These are phyloP conservation scores for Tylochromis polylepis DNA, from an alignment of 2,113 vertebrate genomes.

Conservation along the genomic window DNA sequence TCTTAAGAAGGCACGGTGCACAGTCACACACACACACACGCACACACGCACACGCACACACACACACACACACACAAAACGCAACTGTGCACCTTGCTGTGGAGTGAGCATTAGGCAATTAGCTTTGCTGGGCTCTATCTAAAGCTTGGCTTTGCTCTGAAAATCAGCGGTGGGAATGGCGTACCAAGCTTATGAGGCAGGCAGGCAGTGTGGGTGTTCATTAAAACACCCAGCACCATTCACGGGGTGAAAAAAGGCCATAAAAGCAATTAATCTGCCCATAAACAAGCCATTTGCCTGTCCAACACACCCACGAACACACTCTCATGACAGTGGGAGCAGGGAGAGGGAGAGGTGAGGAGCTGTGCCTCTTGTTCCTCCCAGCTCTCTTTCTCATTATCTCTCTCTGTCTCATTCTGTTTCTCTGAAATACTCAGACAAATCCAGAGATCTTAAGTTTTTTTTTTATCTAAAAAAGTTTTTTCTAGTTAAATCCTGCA, in stretches of 20 bases:
- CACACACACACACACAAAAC: background rate
- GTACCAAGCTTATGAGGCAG: slow-evolving; percentile 19
- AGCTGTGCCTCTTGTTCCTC: slow-evolving; percentile 6
- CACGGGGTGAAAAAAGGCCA: slow-evolving; percentile 62
- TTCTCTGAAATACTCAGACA: slow-evolving; percentile 33
- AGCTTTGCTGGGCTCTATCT: slow-evolving; percentile 25
- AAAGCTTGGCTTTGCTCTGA: slow-evolving; percentile 51
- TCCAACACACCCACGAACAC: slow-evolving; percentile 51
- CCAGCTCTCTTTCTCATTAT: slow-evolving; percentile 42
- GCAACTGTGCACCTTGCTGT: slow-evolving; percentile 43
- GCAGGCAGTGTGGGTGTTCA: slow-evolving; percentile 54
- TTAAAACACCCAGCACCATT: slow-evolving; percentile 59
- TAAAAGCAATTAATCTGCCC: slow-evolving; percentile 69
- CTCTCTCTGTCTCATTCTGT: slow-evolving; percentile 28
- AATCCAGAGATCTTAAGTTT: slow-evolving; percentile 29
- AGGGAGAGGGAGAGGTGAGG: background rate
- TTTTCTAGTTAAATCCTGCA: slow-evolving; percentile 25
- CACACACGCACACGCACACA: background rate
- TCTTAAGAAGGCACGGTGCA: background rate
- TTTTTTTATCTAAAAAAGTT: slow-evolving; percentile 27
- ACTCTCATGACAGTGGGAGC: slow-evolving; percentile 28
- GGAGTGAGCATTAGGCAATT: slow-evolving; percentile 31
- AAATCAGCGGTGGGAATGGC: slow-evolving; percentile 50
- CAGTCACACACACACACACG: background rate
- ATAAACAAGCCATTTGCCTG: slow-evolving; percentile 68